Percentiles rank a stretch among this genome's conserved stretches.
Conservation (phyloP, 2,113 vertebrate genomes). For the Stictonetta naevosa region DNA sequence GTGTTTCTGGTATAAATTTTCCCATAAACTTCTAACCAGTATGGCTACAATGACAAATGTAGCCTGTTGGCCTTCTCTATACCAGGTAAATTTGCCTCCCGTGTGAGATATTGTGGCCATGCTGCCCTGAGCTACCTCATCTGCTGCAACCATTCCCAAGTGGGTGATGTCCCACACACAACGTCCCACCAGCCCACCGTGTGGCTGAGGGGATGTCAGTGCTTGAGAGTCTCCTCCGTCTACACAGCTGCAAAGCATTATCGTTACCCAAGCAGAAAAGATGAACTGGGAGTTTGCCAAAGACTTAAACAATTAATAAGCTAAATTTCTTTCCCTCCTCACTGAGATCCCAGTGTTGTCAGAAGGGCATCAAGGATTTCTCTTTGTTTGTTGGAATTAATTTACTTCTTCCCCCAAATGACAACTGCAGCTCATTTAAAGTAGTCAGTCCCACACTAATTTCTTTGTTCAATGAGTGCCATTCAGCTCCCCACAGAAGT, state of each 20-base stretch:
- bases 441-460: constrained; percentile 52
- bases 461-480: constrained; percentile 65
- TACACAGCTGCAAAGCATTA: neutral
- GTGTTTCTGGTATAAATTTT: neutral
- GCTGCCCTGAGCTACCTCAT: neutral
- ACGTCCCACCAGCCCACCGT: neutral
- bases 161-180: neutral
- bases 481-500: constrained; percentile 62
- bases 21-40: neutral
- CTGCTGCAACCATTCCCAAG: neutral
- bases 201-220: neutral
- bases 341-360: constrained; percentile 21
- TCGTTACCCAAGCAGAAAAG: neutral
- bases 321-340: neutral
- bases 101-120: neutral
- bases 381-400: constrained; percentile 64
- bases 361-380: constrained; percentile 6
- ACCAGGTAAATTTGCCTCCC: neutral
- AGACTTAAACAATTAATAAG: constrained; percentile 67
- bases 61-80: neutral
- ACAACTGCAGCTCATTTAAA: constrained; percentile 36
- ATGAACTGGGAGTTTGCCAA: constrained; percentile 15
- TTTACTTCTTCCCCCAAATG: constrained; percentile 57
- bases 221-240: neutral
- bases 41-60: neutral